A percentile compares a stretch with the other conserved stretches of the same genome.
Evolutionary conservation across 2,797 vertebrate genomes (phyloP).

Genomic region (Nothura maculosa): DNA sequence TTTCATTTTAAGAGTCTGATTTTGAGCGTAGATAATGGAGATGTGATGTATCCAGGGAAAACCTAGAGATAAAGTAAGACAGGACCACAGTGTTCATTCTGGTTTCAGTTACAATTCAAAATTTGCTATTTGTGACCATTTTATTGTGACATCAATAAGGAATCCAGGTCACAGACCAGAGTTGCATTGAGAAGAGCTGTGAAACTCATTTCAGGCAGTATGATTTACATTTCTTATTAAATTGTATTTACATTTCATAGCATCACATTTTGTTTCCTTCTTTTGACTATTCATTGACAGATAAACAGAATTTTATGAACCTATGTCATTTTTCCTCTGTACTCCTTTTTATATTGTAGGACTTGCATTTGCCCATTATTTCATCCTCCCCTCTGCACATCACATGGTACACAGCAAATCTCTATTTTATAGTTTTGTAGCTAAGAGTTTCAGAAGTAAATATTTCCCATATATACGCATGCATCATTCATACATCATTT

Average conservation of each 20-base stretch:
- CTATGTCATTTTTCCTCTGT: not conserved
- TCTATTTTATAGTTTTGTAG: not conserved
- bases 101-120: not conserved
- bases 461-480: not conserved
- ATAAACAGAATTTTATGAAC: not conserved
- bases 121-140: not conserved
- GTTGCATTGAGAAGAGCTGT: not conserved
- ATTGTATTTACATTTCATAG: not conserved
- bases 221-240: not conserved
- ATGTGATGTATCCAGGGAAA: not conserved
- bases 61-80: not conserved
- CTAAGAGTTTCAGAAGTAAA: not conserved
- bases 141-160: no score
- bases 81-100: not conserved
- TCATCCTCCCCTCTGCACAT: conserved; percentile 47
- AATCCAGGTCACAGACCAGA: not conserved
- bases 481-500: not conserved
- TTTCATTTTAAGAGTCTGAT: not conserved
- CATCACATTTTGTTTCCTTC: not conserved
- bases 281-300: not conserved
- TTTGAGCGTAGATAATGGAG: not conserved
- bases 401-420: conserved; percentile 24
- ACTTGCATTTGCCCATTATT: conserved; percentile 33
- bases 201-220: not conserved
- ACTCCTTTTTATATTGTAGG: conserved; percentile 29